A percentile compares a stretch with the other conserved stretches of the same genome.
phyloP scores from a whole-genome alignment of 2,888 invertebrate species.

The Leptarthrus brevirostris region DNA sequence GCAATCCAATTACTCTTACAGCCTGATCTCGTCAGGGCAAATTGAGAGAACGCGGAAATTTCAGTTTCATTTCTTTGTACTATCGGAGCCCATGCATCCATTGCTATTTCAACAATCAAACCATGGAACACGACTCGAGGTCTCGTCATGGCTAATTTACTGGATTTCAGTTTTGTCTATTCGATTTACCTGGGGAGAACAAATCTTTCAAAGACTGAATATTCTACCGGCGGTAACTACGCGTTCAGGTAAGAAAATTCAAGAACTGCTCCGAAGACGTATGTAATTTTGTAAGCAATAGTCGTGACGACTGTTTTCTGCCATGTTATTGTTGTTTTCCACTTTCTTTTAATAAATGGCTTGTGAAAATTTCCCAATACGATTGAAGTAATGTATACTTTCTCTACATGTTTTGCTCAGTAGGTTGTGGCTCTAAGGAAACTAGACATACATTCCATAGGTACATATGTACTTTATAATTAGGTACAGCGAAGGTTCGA shows the following conservation, averaged over 20 bases:
- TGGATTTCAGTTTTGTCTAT: slow-evolving; percentile 41
- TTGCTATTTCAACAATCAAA: slow-evolving; percentile 41
- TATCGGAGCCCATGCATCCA: slow-evolving; percentile 23
- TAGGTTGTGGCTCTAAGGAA: too few relatives aligned
- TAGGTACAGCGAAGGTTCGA: too few relatives aligned
- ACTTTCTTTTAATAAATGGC: not conserved
- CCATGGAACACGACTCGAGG: slow-evolving; percentile 43
- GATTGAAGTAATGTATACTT: too few relatives aligned
- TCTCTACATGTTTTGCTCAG: too few relatives aligned
- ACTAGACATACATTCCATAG: too few relatives aligned
- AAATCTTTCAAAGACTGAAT: not conserved
- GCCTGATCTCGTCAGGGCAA: slow-evolving; percentile 31
- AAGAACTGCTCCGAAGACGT: not conserved
- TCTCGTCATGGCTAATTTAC: slow-evolving; percentile 45
- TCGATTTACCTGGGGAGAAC: slow-evolving; percentile 15
- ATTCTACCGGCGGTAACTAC: not conserved
- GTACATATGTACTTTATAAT: too few relatives aligned
- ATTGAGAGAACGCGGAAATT: slow-evolving; percentile 46
- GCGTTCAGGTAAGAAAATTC: not conserved
- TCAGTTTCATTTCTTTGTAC: slow-evolving; percentile 45
- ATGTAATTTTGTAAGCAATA: not conserved
- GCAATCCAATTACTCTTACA: slow-evolving; percentile 12
- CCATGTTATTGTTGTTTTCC: not conserved
- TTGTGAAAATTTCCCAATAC: not conserved
- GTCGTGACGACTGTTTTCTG: not conserved